Evolutionary conservation across 2,797 vertebrate species (phyloP).

Genomic region (Gambelia wislizenii): DNA sequence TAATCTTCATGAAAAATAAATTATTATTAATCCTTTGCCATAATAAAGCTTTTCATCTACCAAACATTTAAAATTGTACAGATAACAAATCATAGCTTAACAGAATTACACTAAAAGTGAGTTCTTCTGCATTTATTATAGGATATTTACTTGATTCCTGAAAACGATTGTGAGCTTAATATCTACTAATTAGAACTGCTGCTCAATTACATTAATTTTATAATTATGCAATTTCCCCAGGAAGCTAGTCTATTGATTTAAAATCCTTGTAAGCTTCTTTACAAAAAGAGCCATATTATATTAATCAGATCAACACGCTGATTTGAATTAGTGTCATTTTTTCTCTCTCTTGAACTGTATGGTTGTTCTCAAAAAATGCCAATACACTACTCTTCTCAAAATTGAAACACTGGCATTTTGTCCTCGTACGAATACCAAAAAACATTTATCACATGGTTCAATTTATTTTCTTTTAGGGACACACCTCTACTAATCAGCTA

Average conservation of each 20-base stretch:
- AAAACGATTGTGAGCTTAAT: constrained; percentile 4
- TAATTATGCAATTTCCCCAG: background rate
- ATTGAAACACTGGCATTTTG: constrained; percentile 1
- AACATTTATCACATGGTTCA: background rate
- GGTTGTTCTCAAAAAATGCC: background rate
- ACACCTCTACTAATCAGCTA: background rate
- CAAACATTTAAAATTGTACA: background rate
- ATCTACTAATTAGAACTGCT: constrained; percentile 12
- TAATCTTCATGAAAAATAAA: background rate
- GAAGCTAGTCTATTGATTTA: constrained; percentile 7
- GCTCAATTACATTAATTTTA: background rate
- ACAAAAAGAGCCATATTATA: background rate
- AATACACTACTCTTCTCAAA: background rate
- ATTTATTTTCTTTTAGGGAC: background rate
- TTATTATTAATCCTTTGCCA: background rate
- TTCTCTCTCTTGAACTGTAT: background rate
- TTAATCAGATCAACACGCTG: background rate
- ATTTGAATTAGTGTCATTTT: background rate
- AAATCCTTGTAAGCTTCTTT: background rate
- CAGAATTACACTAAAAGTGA: constrained; percentile 3
- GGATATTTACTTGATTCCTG: background rate
- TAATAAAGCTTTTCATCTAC: background rate
- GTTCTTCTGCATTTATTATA: constrained; percentile 4
- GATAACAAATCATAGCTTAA: background rate
- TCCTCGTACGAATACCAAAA: background rate